phyloP scores from a whole-genome alignment of 2,113 vertebrate genomes.

The Crotalus helleri region DNA sequence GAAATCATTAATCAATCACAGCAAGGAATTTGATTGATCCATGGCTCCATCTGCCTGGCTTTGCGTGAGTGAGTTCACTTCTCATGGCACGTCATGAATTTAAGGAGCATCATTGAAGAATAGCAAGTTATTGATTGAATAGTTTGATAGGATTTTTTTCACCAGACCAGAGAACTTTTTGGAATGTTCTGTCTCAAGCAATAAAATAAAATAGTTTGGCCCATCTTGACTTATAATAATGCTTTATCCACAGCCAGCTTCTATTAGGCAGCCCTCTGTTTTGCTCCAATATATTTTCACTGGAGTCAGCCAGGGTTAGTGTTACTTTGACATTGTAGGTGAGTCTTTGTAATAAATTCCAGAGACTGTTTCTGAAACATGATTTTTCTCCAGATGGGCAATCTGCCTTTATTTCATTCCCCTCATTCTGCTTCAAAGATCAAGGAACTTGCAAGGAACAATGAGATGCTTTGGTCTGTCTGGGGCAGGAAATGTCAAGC shows the following conservation, averaged over 20 bases:
- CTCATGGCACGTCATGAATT: not conserved
- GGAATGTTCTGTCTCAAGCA: not conserved
- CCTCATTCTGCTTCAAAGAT: conserved; percentile 16
- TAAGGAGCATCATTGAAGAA: not conserved
- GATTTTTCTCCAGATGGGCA: not conserved
- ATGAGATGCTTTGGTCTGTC: not conserved
- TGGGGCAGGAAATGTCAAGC: not conserved
- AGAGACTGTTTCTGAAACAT: not conserved
- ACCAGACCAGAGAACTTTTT: not conserved
- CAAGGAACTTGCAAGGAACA: conserved; percentile 4
- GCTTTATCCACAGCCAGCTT: not conserved
- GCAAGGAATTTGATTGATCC: not conserved
- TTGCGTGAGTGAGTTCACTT: not conserved
- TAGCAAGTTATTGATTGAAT: not conserved
- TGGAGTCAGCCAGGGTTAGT: not conserved
- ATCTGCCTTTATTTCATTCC: conserved; percentile 9
- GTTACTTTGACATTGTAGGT: conserved; percentile 9
- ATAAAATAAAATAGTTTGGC: not conserved
- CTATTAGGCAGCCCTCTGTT: not conserved
- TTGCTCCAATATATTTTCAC: not conserved
- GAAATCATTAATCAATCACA: not conserved
- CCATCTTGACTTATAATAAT: not conserved
- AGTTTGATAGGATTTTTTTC: not conserved
- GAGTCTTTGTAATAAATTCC: conserved; percentile 10
- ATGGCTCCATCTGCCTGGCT: not conserved